Base-by-base conservation (phyloP, 1,140 invertebrate species). In the Drosophila asahinai region DNA sequence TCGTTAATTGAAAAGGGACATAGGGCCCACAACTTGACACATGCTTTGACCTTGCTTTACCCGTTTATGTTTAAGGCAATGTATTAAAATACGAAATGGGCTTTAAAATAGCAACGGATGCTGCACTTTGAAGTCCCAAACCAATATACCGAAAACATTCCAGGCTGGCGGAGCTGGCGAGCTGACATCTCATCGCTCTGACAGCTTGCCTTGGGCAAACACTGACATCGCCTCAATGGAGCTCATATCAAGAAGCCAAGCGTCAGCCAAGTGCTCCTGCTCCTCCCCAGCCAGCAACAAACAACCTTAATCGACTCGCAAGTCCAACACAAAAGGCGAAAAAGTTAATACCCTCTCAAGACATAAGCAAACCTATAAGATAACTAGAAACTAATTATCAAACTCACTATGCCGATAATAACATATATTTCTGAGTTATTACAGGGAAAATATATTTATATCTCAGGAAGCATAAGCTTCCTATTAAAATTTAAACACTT, bases 201-300 rank as follows among this genome's bases (percentile, higher is more conserved):
- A 43, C 65, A 83, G 75, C 73, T 71, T 71, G 72, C 67, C 80
- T 55, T 62, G 49, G 84, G 84, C 84, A 87, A 87, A 87, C 77
- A 87, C 83, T 75, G 58, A 49, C 81, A 43, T 45, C 59, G 67
- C 80, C 70, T 70, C 74, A 55, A 55, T 78, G 62, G 63, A 47
- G 72, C 64, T 67, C 80, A 83, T 87, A 80, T 83, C 83, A 80
- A 54, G 65, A 77, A 77, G 77, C 77, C 77, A 83, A 87, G 83
- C 61, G 64, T 27, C 80, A 77, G 62, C 61, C 66, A 81, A 81
- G 71, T 77, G 77, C 9, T 36, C 33, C 33, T 62, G 60, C 63
- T 52, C 61, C 61, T 19, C 19, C 2, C 12, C 15, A 17, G 36
- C n/a, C 48, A 57, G 11, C 62, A 33, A 66, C n/a, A 49, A 71